Conservation (phyloP, 2,797 vertebrate genomes). For the Chanos chanos region DNA sequence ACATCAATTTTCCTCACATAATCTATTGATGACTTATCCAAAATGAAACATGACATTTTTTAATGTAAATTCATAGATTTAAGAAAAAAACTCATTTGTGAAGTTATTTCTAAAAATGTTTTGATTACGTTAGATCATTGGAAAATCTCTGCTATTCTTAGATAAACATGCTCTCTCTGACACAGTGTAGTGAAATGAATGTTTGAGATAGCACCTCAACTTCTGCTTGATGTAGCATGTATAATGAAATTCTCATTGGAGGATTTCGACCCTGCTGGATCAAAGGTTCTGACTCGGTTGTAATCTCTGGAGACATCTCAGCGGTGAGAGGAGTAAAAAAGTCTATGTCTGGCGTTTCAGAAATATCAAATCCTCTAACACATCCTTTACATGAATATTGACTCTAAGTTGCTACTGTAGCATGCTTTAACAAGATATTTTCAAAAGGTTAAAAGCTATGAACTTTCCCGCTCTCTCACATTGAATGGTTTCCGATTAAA, state of each 20-base stretch:
- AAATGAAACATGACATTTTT: too few species aligned
- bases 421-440: neutral
- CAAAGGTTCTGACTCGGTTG: neutral
- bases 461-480: neutral
- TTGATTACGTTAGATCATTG: too few species aligned
- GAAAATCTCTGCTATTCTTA: too few species aligned
- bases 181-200: neutral
- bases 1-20: too few species aligned
- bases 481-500: constrained; percentile 3
- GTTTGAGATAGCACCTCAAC: neutral
- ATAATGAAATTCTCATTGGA: neutral
- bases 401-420: neutral
- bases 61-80: too few species aligned
- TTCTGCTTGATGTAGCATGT: neutral
- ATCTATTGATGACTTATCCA: too few species aligned
- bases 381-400: neutral
- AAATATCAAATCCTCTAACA: neutral
- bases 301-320: neutral
- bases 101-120: too few species aligned
- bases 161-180: too few species aligned
- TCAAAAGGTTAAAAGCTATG: neutral
- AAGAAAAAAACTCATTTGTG: too few species aligned
- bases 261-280: neutral
- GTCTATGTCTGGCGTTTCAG: too few species aligned
- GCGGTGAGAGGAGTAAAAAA: too few species aligned